Evolutionary conservation across 2,113 vertebrate genomes (phyloP).

Genomic region (Saimiri boliviensis): DNA sequence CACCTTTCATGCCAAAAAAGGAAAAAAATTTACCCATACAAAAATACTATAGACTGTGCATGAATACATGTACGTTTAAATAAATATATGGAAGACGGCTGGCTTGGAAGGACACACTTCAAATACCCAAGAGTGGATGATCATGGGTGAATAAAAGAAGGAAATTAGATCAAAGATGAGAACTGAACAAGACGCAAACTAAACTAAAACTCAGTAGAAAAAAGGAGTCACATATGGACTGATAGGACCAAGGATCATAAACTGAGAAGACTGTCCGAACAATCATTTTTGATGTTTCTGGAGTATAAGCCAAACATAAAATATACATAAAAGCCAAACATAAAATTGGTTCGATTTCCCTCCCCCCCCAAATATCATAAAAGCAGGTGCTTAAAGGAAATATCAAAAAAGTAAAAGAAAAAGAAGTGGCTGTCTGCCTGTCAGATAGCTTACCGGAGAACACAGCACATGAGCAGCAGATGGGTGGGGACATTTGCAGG

Average conservation of each 20-base stretch:
- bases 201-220: conserved; percentile 25
- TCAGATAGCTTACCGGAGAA: conserved; percentile 88
- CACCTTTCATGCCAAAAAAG: neutral
- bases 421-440: neutral
- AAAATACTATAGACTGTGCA: neutral
- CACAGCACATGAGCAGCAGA: conserved; percentile 96
- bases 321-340: neutral
- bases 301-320: conserved; percentile 27
- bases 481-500: conserved; percentile 93
- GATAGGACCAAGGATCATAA: conserved; percentile 28
- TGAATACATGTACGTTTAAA: neutral
- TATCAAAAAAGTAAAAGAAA: neutral
- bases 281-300: conserved; percentile 38
- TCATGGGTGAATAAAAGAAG: neutral
- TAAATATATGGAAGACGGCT: neutral
- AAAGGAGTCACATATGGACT: neutral
- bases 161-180: neutral
- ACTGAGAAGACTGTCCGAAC: neutral
- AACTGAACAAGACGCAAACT: neutral
- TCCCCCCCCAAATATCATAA: neutral
- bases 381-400: conserved; percentile 32
- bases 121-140: neutral
- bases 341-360: neutral
- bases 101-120: neutral
- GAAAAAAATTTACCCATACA: neutral